Evolutionary conservation across 1,140 invertebrate species (phyloP), one percentile per base, ranked within the genome.

Genomic region (Grapholita molesta): DNA sequence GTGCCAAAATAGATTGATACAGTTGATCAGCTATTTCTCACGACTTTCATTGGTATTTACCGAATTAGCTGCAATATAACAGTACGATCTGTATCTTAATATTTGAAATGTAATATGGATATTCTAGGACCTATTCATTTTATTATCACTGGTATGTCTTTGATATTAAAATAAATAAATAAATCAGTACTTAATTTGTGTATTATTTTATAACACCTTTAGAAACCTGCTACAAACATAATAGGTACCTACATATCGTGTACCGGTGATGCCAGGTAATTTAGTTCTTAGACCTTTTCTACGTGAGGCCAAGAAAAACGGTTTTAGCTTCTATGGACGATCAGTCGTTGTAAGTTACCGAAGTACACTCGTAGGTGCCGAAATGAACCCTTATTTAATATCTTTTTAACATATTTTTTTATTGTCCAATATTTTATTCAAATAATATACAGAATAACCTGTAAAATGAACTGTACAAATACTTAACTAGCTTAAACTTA

Each of bases 91-190:
- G 73, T 79, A 74, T 78, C 71, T 71, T 76, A 77, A 77, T 70
- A 75, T 70, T 61, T 75, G 71, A 79, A 78, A 76, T 79, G 73
- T 76, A 73, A 48, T 48, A 48, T 74, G 53, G 70, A 78, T 76
- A 71, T 71, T 74, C 70, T 67, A 70, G 66, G 74, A 75, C 57
- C 55, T 75, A 80, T 83, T 78, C 69, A 66, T 84, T 81, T 85
- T 83, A 82, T 80, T 80, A 81, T 81, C 76, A 78, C 72, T 73
- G 66, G 38, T 84, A 83, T 87, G 74, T 84, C 75, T 85, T 88
- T 86, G 80, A 86, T 88, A 86, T 80, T 86, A 84, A 78, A 75
- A 79, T 86, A 83, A 86, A 84, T 79, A 76, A 79, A 77, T 79
- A 74, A 79, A 77, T 79, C 78, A 88, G 78, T 88, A 86, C 85